Base-by-base conservation (phyloP, 2,113 vertebrate species). In the Seriola aureovittata region DNA sequence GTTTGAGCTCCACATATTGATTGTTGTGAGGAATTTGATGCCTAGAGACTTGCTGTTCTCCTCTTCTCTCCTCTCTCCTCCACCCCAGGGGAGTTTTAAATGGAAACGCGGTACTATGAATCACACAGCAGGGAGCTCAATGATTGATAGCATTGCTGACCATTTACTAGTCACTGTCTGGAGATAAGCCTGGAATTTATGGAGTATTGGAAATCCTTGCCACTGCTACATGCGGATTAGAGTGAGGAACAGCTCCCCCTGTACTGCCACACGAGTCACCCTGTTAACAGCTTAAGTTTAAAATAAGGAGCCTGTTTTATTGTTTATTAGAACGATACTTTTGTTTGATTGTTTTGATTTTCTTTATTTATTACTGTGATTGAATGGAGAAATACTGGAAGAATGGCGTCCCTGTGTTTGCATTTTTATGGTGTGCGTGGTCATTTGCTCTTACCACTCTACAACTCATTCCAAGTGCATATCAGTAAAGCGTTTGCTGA, bases 71-170 rank as follows among this genome's bases (percentile, higher is more conserved):
- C 72, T 70, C 74, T 75, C 80, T 80, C 77, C 78, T 81, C 58
- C 69, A 70, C 75, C 88, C 87, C 73, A 1, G 81, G 89, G 92
- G 92, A 82, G 83, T 90, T 92, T 93, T 93, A 92, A 95, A 94
- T 95, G 92, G 90, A 94, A 95, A 94, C 84, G 75, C 91, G 92
- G 94, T 94, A 93, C 92, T 90, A 93, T 94, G 93, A 96, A 94
- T 95, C 93, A 94, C 92, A 92, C 91, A 92, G 93, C 87, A 85
- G 89, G 92, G 84, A 91, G 89, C 88, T 86, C 80, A 75, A 55
- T 92, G 94, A 95, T 94, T 94, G 93, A 95, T 95, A 89, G 89
- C 85, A 87, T 94, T 95, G 92, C 89, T 92, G 93, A 82, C 91
- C 88, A 90, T 92, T 95, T 94, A 94, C 89, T 94, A 93, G 90